These are phyloP conservation scores for Cephus cinctus DNA, from an alignment of 1,140 invertebrate species.

Conservation along the genomic window DNA sequence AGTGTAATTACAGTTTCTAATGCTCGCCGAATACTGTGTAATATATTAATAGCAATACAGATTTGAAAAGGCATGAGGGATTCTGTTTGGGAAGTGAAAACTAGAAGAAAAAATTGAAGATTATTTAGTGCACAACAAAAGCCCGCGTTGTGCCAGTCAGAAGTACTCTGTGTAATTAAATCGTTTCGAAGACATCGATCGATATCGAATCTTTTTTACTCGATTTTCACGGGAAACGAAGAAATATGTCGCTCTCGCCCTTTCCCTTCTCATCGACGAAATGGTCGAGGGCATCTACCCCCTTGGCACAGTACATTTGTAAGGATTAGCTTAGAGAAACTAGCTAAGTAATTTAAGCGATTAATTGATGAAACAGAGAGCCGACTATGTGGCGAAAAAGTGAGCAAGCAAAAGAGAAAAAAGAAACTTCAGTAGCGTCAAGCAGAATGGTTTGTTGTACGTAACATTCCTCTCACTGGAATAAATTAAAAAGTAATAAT, in stretches of 20 bases:
- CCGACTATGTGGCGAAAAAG: neutral
- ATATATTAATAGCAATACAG: too few species aligned
- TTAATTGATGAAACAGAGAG: neutral
- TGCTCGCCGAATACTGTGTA: too few species aligned
- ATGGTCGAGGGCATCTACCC: neutral
- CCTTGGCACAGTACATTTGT: conserved; percentile 5
- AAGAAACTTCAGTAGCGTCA: neutral
- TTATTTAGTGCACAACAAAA: too few species aligned
- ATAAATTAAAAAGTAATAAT: conserved; percentile 8
- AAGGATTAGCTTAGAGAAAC: neutral
- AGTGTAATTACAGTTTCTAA: too few species aligned
- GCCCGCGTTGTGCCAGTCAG: too few species aligned
- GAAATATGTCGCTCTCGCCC: neutral
- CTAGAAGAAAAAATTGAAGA: too few species aligned
- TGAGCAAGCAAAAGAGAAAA: neutral
- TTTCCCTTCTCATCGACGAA: conserved; percentile 1
- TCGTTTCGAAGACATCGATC: too few species aligned
- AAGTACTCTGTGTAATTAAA: too few species aligned
- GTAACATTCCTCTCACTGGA: conserved; percentile 10
- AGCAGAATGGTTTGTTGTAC: conserved; percentile 4
- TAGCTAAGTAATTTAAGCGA: neutral
- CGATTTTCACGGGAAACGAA: neutral
- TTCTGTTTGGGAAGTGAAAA: too few species aligned
- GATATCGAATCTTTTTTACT: neutral
- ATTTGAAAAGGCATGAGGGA: too few species aligned